Evolutionary conservation across 1,140 invertebrate species (phyloP).

Genomic region (Metopolophium dirhodum): DNA sequence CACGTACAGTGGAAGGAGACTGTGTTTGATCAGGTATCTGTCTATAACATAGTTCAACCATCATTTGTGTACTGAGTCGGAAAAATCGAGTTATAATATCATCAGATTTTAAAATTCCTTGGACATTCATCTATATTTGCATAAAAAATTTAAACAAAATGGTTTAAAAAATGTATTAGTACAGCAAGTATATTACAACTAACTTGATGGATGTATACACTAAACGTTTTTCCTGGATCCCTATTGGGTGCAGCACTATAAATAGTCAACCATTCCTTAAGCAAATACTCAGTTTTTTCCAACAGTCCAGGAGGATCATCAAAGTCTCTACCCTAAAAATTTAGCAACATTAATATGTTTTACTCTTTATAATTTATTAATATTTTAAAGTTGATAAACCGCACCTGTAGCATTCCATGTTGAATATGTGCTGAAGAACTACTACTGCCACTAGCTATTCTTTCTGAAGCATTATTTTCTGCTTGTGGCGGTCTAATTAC

Average conservation of each 20-base stretch:
- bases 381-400: neutral
- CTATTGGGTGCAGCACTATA: slow-evolving; percentile 80
- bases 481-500: slow-evolving; percentile 42
- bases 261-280: slow-evolving; percentile 94
- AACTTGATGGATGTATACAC: slow-evolving; percentile 83
- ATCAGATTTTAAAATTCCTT: slow-evolving; percentile 96
- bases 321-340: slow-evolving; percentile 78
- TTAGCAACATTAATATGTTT: neutral
- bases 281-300: slow-evolving; percentile 92
- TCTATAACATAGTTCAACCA: slow-evolving; percentile 93
- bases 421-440: slow-evolving; percentile 88
- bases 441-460: slow-evolving; percentile 32
- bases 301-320: slow-evolving; percentile 93
- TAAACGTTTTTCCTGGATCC: slow-evolving; percentile 93
- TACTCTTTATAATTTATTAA: neutral
- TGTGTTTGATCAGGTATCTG: slow-evolving; percentile 71
- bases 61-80: slow-evolving; percentile 94
- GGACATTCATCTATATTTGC: slow-evolving; percentile 82
- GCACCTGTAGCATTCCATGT: slow-evolving; percentile 83
- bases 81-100: slow-evolving; percentile 98
- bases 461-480: slow-evolving; percentile 49
- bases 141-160: neutral
- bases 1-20: slow-evolving; percentile 69
- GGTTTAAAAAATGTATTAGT: neutral
- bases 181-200: slow-evolving; percentile 60